These are phyloP conservation scores for Solen grandis DNA, from an alignment of 1,140 invertebrate species.

Conservation along the genomic window DNA sequence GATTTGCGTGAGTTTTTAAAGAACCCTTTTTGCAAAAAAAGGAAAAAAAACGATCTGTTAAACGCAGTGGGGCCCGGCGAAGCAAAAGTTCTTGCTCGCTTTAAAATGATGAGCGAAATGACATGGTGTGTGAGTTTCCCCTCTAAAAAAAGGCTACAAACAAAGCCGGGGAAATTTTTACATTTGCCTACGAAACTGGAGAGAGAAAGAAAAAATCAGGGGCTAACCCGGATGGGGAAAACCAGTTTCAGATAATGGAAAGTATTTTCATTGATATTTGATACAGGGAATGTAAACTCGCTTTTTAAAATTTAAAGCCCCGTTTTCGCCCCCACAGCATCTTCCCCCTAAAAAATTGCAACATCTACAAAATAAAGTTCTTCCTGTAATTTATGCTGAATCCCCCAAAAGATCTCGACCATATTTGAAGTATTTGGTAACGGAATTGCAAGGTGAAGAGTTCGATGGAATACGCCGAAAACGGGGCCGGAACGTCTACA, in stretches of 20 bases:
- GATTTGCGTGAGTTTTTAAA: not conserved
- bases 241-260: conserved; percentile 26
- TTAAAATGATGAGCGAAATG: not conserved
- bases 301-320: conserved; percentile 1
- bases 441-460: conserved; percentile 16
- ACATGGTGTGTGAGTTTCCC: conserved; percentile 1
- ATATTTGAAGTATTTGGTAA: conserved; percentile 9
- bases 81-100: not conserved
- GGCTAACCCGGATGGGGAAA: conserved; percentile 5
- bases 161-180: too few relatives aligned
- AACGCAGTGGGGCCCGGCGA: too few relatives aligned
- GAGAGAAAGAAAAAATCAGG: not conserved
- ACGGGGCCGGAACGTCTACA: not conserved
- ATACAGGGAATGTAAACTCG: conserved; percentile 18
- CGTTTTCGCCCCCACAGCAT: not conserved
- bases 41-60: conserved; percentile 12
- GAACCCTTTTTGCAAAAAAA: conserved; percentile 9
- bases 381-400: conserved; percentile 9
- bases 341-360: conserved; percentile 7
- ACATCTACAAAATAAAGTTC: too few relatives aligned
- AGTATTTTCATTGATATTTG: conserved; percentile 18
- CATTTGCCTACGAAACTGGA: conserved; percentile 13
- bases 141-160: too few relatives aligned
- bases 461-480: conserved; percentile 20
- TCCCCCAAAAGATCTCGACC: conserved; percentile 20